Evolutionary conservation across 2,888 invertebrate species (phyloP).

Genomic region (Epinotia bilunana): DNA sequence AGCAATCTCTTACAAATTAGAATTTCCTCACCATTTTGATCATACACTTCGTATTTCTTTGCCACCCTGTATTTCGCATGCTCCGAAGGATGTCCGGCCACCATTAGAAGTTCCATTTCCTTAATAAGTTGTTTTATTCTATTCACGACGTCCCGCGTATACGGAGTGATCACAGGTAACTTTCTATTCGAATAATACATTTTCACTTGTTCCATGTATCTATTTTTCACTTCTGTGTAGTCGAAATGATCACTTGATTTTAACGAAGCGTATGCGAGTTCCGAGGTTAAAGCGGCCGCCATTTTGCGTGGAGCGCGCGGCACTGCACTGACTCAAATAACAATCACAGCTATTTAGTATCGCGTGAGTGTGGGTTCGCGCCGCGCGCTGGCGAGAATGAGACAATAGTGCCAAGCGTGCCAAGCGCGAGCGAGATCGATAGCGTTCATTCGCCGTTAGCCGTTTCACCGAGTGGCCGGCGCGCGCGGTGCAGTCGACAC

Average conservation of each 20-base stretch:
- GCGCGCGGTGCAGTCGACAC: too few species aligned
- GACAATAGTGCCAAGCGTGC: background rate
- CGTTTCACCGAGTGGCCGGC: slow-evolving; percentile 25
- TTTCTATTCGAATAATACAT: slow-evolving; percentile 22
- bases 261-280: background rate
- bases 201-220: slow-evolving; percentile 24
- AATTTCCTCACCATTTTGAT: slow-evolving; percentile 20
- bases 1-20: slow-evolving; percentile 23
- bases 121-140: slow-evolving; percentile 29
- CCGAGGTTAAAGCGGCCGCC: slow-evolving; percentile 19
- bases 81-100: slow-evolving; percentile 10
- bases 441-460: slow-evolving; percentile 4
- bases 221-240: slow-evolving; percentile 10
- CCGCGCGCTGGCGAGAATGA: slow-evolving; percentile 9
- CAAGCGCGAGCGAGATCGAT: slow-evolving; percentile 8
- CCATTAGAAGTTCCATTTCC: slow-evolving; percentile 4
- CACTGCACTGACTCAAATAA: slow-evolving; percentile 9
- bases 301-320: slow-evolving; percentile 37
- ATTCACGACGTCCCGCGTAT: slow-evolving; percentile 11
- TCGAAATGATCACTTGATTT: slow-evolving; percentile 5
- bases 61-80: slow-evolving; percentile 24
- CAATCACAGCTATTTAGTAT: background rate
- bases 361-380: background rate
- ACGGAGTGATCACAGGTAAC: slow-evolving; percentile 10
- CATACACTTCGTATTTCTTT: slow-evolving; percentile 21